A percentile compares a stretch with the other conserved stretches of the same genome.
These are phyloP conservation scores for Furcula furcula DNA, from an alignment of 2,888 invertebrate species.

Conservation along the genomic window DNA sequence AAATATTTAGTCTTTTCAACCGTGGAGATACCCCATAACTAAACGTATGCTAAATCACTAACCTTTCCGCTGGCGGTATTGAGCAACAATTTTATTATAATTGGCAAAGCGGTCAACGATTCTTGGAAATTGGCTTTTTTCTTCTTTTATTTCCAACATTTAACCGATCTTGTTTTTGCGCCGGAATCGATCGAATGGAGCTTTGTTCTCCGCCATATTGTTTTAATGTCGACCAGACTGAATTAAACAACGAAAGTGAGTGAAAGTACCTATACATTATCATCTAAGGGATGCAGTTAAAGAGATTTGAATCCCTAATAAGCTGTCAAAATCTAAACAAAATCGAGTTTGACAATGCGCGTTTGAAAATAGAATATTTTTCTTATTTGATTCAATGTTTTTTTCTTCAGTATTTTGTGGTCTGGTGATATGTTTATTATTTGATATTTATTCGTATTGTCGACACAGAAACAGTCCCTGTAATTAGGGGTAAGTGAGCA, in stretches of 20 bases:
- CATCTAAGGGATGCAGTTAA: too few relatives aligned
- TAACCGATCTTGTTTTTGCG: conserved; percentile 72
- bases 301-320: too few relatives aligned
- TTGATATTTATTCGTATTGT: conserved; percentile 23
- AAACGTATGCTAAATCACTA: conserved; percentile 60
- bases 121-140: conserved; percentile 71
- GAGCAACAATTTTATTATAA: conserved; percentile 76
- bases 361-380: neutral
- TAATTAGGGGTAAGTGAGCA: conserved; percentile 58
- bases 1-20: neutral
- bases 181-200: conserved; percentile 57
- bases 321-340: too few relatives aligned
- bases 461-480: conserved; percentile 64
- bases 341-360: too few relatives aligned
- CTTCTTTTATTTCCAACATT: conserved; percentile 65
- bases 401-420: too few relatives aligned
- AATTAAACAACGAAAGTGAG: conserved; percentile 54
- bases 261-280: too few relatives aligned
- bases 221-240: conserved; percentile 52
- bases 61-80: conserved; percentile 67
- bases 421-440: too few relatives aligned
- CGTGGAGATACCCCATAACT: conserved; percentile 36
- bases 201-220: conserved; percentile 74
- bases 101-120: conserved; percentile 73
- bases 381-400: neutral